These are phyloP conservation scores for Bathynomus jamesi DNA, from an alignment of 1,140 invertebrate genomes.

Conservation along the genomic window DNA sequence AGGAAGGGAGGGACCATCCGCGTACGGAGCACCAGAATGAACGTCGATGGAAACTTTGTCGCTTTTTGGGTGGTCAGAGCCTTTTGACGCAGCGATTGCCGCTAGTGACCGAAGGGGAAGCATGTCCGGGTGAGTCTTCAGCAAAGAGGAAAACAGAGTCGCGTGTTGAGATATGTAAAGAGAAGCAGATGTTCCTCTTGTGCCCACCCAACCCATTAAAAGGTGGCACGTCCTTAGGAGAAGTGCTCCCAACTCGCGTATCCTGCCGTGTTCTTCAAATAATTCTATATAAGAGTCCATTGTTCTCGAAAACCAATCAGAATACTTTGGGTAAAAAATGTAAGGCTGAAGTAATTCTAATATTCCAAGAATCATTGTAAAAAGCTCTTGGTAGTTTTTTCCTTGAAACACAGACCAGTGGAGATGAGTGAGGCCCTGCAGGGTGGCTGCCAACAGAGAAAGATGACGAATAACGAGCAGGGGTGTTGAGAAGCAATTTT, in stretches of 20 bases:
- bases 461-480: constrained; percentile 72
- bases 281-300: constrained; percentile 57
- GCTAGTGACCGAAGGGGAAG: constrained; percentile 28
- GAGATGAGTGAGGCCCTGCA: constrained; percentile 69
- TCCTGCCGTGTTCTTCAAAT: constrained; percentile 43
- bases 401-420: constrained; percentile 62
- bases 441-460: constrained; percentile 68
- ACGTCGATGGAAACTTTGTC: constrained; percentile 12
- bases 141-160: constrained; percentile 16
- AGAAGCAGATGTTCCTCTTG: constrained; percentile 27
- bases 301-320: constrained; percentile 49
- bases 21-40: neutral
- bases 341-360: constrained; percentile 71
- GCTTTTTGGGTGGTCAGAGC: constrained; percentile 24
- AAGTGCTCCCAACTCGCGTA: constrained; percentile 28
- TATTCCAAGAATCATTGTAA: constrained; percentile 65
- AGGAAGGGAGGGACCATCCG: constrained; percentile 17
- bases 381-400: constrained; percentile 66
- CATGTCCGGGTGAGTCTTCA: constrained; percentile 29
- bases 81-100: constrained; percentile 22
- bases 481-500: constrained; percentile 79
- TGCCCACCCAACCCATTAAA: constrained; percentile 30
- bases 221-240: constrained; percentile 36
- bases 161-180: constrained; percentile 27
- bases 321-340: constrained; percentile 58